Evolutionary conservation across 2,888 invertebrate genomes (phyloP), one percentile per base, ranked within the genome.

Genomic region (Chymomyza caudatula): DNA sequence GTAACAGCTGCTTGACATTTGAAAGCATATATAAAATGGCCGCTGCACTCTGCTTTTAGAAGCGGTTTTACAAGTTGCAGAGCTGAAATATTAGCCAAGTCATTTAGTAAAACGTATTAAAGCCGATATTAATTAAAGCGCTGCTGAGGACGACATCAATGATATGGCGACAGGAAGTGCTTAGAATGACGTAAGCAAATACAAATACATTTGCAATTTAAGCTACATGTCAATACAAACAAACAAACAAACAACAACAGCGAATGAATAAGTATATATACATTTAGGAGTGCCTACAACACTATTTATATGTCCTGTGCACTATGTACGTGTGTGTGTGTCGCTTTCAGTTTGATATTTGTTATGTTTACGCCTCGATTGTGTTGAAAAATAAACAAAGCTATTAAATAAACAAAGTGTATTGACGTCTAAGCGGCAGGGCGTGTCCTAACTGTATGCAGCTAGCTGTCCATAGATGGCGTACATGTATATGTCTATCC

Each of bases 321-420:
- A 19, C 19, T 20, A 25, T 54, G 55, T 59, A 19, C 55, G 43
- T 52, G 47, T 65, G 56, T 51, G 43, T 58, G 22, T 63, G 57
- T 8, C 65, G 68, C 68, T 66, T 74, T 65, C 71, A 65, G 61
- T 72, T 65, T 72, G 65, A 54, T 83, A 83, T 86, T 85, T 83
- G 83, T 82, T 86, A 70, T 73, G 71, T 70, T 85, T 78, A 78
- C 82, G 85, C 83, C 83, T 85, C 79, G 82, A 73, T 86, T 78
- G 77, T 69, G 79, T 65, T 86, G 86, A 71, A 82, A 82, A 82
- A 86, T 72, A 74, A 78, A 78, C 76, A 76, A 71, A 25, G n/a
- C 15, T 23, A 53, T 43, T 52, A 74, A n/a, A n/a, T n/a, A n/a
- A n/a, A n/a, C n/a, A n/a, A 84, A 63, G 69, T 70, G 68, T 67